These are phyloP conservation scores for Sphaerolaimus hirsutus DNA, from an alignment of 2,888 invertebrate species.

Conservation along the genomic window DNA sequence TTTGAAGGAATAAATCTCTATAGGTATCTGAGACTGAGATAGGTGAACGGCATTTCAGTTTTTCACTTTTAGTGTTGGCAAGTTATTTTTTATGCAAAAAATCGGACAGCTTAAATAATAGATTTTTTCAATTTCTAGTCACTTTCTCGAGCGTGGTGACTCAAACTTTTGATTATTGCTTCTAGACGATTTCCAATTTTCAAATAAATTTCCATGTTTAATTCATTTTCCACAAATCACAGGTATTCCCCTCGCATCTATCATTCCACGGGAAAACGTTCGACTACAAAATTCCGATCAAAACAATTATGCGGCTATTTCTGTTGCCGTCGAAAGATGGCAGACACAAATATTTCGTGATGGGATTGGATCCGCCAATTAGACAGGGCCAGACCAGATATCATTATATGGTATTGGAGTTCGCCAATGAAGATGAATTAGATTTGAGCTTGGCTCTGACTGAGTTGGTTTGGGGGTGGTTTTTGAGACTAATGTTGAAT, in stretches of 20 bases:
- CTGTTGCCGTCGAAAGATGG: conserved; percentile 84
- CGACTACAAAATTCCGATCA: conserved; percentile 96
- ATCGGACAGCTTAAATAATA: too few species aligned
- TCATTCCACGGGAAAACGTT: conserved; percentile 92
- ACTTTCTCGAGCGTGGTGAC: too few species aligned
- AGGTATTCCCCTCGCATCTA: conserved; percentile 57
- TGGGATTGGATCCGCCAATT: conserved; percentile 85
- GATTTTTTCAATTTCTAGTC: too few species aligned
- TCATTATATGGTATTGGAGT: conserved; percentile 75
- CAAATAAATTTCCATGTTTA: too few species aligned
- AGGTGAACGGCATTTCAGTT: too few species aligned
- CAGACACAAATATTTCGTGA: conserved; percentile 89
- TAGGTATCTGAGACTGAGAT: too few species aligned
- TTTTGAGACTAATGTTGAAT: background rate
- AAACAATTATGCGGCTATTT: conserved; percentile 75
- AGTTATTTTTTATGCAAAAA: too few species aligned
- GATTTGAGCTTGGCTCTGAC: conserved; percentile 67
- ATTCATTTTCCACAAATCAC: too few species aligned
- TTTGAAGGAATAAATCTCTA: too few species aligned
- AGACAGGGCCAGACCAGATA: conserved; percentile 97
- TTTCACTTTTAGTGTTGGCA: too few species aligned
- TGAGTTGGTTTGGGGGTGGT: conserved; percentile 41
- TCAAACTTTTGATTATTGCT: too few species aligned
- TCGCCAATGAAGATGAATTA: conserved; percentile 77
- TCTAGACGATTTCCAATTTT: too few species aligned